Evolutionary conservation across 30 jellyfish, hydroid and myxozoan species (phyloP).

Genomic region (Aurelia sp.): DNA sequence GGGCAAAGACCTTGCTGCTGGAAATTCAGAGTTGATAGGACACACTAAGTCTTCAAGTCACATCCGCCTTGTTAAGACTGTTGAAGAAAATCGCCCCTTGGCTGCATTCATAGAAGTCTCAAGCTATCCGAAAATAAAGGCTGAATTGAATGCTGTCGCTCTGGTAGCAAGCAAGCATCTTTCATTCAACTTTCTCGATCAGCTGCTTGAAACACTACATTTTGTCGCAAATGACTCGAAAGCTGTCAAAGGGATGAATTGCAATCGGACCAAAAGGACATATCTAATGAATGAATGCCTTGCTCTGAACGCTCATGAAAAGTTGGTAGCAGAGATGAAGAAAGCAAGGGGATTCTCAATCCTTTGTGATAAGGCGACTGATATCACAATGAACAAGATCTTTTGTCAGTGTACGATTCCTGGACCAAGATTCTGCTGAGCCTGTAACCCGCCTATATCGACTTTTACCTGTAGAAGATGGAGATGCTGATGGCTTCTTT

Average conservation of each 20-base stretch:
- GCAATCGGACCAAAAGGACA: slow-evolving; percentile 42
- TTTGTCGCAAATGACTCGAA: slow-evolving; percentile 26
- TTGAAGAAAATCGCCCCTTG: slow-evolving; percentile 3
- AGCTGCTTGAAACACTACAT: slow-evolving; percentile 36
- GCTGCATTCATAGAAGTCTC: slow-evolving; percentile 3
- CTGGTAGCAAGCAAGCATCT: slow-evolving; percentile 36
- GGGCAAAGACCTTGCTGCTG: slow-evolving; percentile 43
- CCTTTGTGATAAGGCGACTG: slow-evolving; percentile 64
- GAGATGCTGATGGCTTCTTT: slow-evolving; percentile 41
- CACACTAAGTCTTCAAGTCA: slow-evolving; percentile 19
- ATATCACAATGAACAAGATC: slow-evolving; percentile 24
- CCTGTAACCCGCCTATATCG: slow-evolving; percentile 38
- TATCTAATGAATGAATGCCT: slow-evolving; percentile 43
- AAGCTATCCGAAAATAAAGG: slow-evolving; percentile 22
- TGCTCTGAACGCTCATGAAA: slow-evolving; percentile 33
- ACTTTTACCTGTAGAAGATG: slow-evolving; percentile 38
- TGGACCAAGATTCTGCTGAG: neutral
- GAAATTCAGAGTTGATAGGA: slow-evolving; percentile 40
- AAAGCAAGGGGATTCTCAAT: slow-evolving; percentile 40
- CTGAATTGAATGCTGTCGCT: slow-evolving; percentile 55
- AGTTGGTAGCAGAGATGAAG: slow-evolving; percentile 6
- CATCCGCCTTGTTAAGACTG: slow-evolving; percentile 2
- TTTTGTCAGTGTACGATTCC: slow-evolving; percentile 17
- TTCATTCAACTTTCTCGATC: slow-evolving; percentile 27
- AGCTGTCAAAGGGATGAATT: slow-evolving; percentile 26